Evolutionary conservation across 2,888 invertebrate genomes (phyloP), one percentile per base, ranked within the genome.

Genomic region (Melanophora roralis): DNA sequence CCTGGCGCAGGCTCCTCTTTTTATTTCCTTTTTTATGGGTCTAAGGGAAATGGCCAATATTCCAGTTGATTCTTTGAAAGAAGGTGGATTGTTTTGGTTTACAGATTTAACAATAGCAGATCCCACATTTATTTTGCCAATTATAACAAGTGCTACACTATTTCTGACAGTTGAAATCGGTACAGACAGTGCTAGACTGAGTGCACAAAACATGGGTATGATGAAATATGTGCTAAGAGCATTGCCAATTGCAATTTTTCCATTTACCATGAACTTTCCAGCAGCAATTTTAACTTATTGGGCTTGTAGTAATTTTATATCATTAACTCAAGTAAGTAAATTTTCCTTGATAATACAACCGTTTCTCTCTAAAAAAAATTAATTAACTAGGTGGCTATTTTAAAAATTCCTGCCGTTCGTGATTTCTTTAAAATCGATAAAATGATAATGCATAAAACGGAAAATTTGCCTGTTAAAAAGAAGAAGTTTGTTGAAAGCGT

Each of bases 21-120:
- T 99, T 88, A 90, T 98, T 81, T 97, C 98, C 0, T 95, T 97
- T 88, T 99, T 98, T 87, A 92, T 96, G 90, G 97, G 95, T 0
- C 90, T 99, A 55, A 92, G 96, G 84, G 91, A 93, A 82, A 98
- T 99, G 98, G 94, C 97, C 1, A 95, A 94, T 86, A 92, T 94
- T 34, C 98, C 98, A 1, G 95, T 99, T 38, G 97, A 96, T 47
- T 97, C 97, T 87, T 92, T 99, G 92, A 92, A 93, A 81, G 91
- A 93, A 0, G 99, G 99, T 34, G 99, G 99, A 0, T 83, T 97
- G 1, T 93, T 92, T 85, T 99, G 99, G 99, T 98, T 99, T 88
- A 91, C 92, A 2, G 98, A 99, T 91, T 92, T 99, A 51, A 97
- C 98, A 0, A 89, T 96, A 9, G 92, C 95, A 2, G 99, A 99